These are phyloP conservation scores for Priapulus caudatus DNA, from an alignment of 2,888 invertebrate species.

Conservation along the genomic window DNA sequence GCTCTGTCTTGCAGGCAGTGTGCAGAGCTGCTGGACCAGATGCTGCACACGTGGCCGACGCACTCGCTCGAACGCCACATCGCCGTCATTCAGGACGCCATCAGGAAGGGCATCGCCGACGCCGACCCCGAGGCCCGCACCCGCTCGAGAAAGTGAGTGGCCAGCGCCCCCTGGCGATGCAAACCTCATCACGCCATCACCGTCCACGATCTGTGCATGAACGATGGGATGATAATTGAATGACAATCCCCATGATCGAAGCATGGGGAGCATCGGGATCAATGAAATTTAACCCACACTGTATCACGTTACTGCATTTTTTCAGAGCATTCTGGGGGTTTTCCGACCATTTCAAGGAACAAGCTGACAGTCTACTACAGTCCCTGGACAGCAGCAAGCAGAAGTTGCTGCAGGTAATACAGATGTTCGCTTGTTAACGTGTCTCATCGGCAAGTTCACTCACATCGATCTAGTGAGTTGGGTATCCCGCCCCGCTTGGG, in stretches of 20 bases:
- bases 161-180: neutral
- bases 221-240: no score
- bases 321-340: constrained; percentile 77
- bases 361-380: constrained; percentile 69
- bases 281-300: no score
- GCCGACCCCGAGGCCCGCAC: constrained; percentile 81
- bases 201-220: neutral
- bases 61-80: constrained; percentile 68
- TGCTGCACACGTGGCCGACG: constrained; percentile 77
- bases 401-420: constrained; percentile 52
- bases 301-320: no score
- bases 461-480: no score
- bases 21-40: constrained; percentile 68
- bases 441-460: no score
- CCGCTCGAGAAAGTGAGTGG: constrained; percentile 59
- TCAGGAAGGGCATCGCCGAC: constrained; percentile 68
- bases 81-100: constrained; percentile 60
- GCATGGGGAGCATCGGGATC: no score
- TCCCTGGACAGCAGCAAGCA: constrained; percentile 66
- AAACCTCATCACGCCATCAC: neutral
- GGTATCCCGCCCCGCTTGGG: no score
- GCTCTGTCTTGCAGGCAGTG: constrained; percentile 40
- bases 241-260: no score
- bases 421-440: no score
- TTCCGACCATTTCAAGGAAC: constrained; percentile 74